A percentile compares a stretch with the other conserved stretches of the same genome.
Conservation (phyloP, 2,888 invertebrate species). For the Philhelius pedissequus region DNA sequence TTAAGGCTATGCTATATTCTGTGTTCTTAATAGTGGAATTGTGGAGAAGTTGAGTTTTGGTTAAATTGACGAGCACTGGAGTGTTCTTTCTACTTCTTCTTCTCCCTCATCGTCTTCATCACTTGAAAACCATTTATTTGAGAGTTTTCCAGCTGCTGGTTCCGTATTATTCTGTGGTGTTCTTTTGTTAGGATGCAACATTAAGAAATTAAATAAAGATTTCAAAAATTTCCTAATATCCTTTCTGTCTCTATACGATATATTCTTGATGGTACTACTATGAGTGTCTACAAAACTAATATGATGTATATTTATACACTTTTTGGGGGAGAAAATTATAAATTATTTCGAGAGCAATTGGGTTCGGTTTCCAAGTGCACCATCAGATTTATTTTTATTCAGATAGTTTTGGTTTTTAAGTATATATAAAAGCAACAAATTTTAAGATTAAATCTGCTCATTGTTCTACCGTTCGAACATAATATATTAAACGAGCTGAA, state of each 20-base stretch:
- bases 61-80: conserved; percentile 19
- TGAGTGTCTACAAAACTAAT: not conserved
- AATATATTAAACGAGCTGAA: too few species aligned
- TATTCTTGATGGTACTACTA: too few species aligned
- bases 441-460: not conserved
- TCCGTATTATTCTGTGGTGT: not conserved
- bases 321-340: not conserved
- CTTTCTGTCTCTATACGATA: conserved; percentile 28
- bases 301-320: not conserved
- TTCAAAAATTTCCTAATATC: conserved; percentile 59
- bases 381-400: not conserved
- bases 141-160: conserved; percentile 35
- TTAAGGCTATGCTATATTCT: conserved; percentile 1
- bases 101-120: too few species aligned
- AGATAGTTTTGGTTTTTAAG: too few species aligned
- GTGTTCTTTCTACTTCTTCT: not conserved
- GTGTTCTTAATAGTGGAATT: not conserved
- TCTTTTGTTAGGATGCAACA: conserved; percentile 46
- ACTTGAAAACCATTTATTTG: conserved; percentile 6
- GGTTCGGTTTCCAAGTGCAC: not conserved
- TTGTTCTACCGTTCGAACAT: too few species aligned
- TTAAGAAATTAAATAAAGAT: conserved; percentile 52
- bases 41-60: not conserved
- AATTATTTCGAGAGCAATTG: conserved; percentile 1
- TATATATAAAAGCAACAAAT: not conserved